phyloP scores from a whole-genome alignment of 2,888 invertebrate species.

The Drosophila pullipes region DNA sequence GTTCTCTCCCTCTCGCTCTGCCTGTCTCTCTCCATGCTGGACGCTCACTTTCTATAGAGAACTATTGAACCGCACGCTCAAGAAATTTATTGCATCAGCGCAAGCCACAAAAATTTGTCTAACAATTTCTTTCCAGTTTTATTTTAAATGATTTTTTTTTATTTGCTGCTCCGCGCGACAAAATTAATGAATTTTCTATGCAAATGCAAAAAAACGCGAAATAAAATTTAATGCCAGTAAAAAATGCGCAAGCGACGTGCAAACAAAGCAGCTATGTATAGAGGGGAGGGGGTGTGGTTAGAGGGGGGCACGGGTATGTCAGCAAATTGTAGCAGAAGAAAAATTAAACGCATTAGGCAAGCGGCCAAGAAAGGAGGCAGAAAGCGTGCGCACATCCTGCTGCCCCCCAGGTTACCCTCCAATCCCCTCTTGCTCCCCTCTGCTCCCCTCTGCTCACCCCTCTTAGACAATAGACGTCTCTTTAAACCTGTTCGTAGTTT shows the following conservation, averaged over 20 bases:
- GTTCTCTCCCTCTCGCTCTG: not conserved
- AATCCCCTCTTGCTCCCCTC: not conserved
- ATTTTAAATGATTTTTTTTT: slow-evolving; percentile 15
- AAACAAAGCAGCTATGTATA: slow-evolving; percentile 21
- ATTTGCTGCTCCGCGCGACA: slow-evolving; percentile 47
- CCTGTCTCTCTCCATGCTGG: not conserved
- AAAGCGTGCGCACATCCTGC: slow-evolving; percentile 32
- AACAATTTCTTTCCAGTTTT: slow-evolving; percentile 49
- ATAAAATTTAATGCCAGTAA: slow-evolving; percentile 77
- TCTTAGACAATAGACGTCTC: slow-evolving; percentile 27
- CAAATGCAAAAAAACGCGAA: slow-evolving; percentile 76
- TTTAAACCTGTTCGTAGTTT: slow-evolving; percentile 62
- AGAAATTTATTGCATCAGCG: slow-evolving; percentile 70
- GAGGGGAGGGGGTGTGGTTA: not conserved
- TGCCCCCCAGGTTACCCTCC: not conserved
- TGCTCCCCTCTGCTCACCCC: not conserved
- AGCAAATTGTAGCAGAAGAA: slow-evolving; percentile 79
- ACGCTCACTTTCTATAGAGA: slow-evolving; percentile 65
- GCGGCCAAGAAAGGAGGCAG: slow-evolving; percentile 48
- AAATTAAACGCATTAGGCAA: slow-evolving; percentile 77
- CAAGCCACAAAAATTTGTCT: slow-evolving; percentile 75
- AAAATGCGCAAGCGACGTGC: slow-evolving; percentile 76
- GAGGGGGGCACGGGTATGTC: slow-evolving; percentile 3
- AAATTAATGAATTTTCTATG: slow-evolving; percentile 81
- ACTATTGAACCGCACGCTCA: slow-evolving; percentile 58